phyloP scores from a whole-genome alignment of 2,888 invertebrate species.

The Nomada fabriciana region DNA sequence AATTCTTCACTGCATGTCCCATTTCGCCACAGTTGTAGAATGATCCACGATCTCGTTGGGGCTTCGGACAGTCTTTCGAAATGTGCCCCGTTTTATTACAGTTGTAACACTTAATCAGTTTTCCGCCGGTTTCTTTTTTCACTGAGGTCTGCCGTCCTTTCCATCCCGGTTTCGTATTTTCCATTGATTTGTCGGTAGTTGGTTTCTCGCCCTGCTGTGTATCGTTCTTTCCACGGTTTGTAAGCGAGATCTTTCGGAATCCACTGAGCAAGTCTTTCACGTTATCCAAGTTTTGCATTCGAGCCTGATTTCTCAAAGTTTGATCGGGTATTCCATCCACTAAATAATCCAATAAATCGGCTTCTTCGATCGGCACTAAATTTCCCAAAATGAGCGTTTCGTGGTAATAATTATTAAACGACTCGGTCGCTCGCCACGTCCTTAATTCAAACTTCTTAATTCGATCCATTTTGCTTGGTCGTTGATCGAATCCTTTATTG shows the following conservation, averaged over 20 bases:
- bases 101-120: background rate
- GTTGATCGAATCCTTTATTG: background rate
- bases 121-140: background rate
- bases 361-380: conserved; percentile 2
- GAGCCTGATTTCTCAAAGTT: background rate
- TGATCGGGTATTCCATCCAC: conserved; percentile 7
- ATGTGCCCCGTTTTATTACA: background rate
- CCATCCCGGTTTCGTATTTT: background rate
- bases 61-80: background rate
- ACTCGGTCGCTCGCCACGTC: background rate
- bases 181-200: background rate
- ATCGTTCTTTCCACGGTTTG: background rate
- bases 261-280: background rate
- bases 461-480: background rate
- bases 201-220: background rate
- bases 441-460: background rate
- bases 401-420: conserved; percentile 4
- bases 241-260: background rate
- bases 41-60: background rate
- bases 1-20: background rate
- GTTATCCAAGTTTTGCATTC: background rate
- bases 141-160: background rate
- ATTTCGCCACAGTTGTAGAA: background rate
- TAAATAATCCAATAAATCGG: conserved; percentile 3
- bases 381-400: background rate